Percentiles rank a stretch among this genome's conserved stretches.
Evolutionary conservation across 2,797 vertebrate genomes (phyloP).

Genomic region (Tangara arthus): DNA sequence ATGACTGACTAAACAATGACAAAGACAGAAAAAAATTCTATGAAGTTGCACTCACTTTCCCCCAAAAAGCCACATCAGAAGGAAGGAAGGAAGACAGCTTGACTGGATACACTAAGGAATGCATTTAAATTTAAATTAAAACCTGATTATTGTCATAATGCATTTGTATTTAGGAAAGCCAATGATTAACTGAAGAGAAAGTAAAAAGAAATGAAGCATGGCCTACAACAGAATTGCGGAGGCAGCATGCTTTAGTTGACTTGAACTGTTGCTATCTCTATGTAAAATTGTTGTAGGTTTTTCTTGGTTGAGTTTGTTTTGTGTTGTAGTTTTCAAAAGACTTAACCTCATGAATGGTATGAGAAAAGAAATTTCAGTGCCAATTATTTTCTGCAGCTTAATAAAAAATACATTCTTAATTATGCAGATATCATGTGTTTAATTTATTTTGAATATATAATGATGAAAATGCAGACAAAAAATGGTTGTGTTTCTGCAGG

Average conservation of each 20-base stretch:
- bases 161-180: not conserved
- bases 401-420: not conserved
- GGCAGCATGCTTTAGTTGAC: not conserved
- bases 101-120: not conserved
- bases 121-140: constrained; percentile 15
- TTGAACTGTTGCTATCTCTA: not conserved
- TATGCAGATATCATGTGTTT: not conserved
- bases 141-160: not conserved
- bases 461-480: constrained; percentile 2
- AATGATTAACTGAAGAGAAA: not conserved
- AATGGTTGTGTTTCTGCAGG: not conserved
- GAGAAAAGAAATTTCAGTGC: not conserved
- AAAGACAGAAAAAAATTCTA: not conserved
- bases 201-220: not conserved
- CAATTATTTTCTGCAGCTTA: not conserved
- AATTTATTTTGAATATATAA: constrained; percentile 30
- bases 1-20: not conserved
- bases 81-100: not conserved
- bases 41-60: not conserved
- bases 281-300: not conserved
- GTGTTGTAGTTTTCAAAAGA: not conserved
- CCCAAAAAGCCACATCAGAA: not conserved
- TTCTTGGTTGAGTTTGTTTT: not conserved
- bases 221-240: not conserved
- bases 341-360: not conserved